Evolutionary conservation across 2,797 vertebrate species (phyloP), one percentile per base, ranked within the genome.

Genomic region (Adelosebastes latens): DNA sequence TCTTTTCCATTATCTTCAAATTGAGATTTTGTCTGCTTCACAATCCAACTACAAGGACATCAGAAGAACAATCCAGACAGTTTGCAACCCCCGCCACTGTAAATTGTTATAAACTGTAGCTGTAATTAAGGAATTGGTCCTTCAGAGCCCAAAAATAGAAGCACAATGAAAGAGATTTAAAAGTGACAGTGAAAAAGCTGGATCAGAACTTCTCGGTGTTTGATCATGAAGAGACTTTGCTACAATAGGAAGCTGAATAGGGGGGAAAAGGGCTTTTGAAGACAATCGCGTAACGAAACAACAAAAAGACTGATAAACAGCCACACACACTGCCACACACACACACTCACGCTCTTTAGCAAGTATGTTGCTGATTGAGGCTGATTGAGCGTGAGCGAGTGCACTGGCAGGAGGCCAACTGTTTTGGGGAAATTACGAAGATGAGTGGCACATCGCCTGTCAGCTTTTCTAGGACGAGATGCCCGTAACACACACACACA

Each of bases 311-410:
- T 59, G 72, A 80, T 39, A 84, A 55, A 62, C 62, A 62, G 2
- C 16, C 34, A 58, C 61, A 39, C 60, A 68, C 5, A 13, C 62
- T 29, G 61, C 27, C 77, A 66, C 66, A 61, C 34, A 42, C 32
- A 34, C 34, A 59, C 61, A 70, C 67, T 22, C 53, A 61, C 62
- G 56, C 77, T 72, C 63, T 79, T 81, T 72, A 55, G 60, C 10
- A 52, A 89, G 88, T 71, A 39, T 53, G 70, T 52, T 65, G 73
- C 80, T 94, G 94, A 94, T 94, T 92, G 90, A 81, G 72, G 71
- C 82, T 92, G 91, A 93, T 93, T 92, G 85, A 87, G 81, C 3
- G 36, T 56, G 76, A 91, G 72, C 34, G 66, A 83, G 80, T 24
- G 79, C 65, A 11, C 79, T 80, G 89, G 88, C 92, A 90, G 89